Percentiles rank a stretch among this genome's conserved stretches.
Evolutionary conservation across 1,140 invertebrate genomes (phyloP).

Genomic region (Bursaphelenchus mucronatus): DNA sequence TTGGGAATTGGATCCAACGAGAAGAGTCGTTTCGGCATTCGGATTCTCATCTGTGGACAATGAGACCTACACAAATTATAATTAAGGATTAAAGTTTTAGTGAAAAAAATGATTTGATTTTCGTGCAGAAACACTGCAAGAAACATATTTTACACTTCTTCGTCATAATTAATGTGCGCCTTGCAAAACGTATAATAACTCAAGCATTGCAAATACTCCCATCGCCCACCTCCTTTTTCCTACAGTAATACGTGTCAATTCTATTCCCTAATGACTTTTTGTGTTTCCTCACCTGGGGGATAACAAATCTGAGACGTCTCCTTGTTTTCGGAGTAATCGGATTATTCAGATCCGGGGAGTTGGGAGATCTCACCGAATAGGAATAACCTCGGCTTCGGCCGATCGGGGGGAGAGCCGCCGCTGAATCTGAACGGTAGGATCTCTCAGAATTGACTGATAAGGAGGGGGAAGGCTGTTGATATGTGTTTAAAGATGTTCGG

Average conservation of each 20-base stretch:
- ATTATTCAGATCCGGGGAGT: conserved; percentile 9
- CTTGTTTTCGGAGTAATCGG: conserved; percentile 4
- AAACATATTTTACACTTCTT: background rate
- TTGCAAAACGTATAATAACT: no score
- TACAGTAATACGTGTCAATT: no score
- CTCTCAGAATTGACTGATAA: background rate
- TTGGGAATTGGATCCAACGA: conserved; percentile 22
- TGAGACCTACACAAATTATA: conserved; percentile 22
- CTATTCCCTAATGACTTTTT: no score
- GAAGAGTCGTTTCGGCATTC: conserved; percentile 21
- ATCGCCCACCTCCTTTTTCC: no score
- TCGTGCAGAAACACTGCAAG: background rate
- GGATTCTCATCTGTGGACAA: conserved; percentile 26
- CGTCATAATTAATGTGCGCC: no score
- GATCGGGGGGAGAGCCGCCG: background rate
- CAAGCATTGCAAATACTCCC: no score
- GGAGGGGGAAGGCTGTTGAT: background rate
- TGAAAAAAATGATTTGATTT: background rate
- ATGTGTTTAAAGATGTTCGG: background rate
- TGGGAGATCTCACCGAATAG: conserved; percentile 11
- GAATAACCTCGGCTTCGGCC: conserved; percentile 14
- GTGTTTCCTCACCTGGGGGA: conserved; percentile 23
- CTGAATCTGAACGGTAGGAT: background rate
- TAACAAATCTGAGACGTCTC: conserved; percentile 27
- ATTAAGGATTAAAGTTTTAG: no score